Base-by-base conservation (phyloP, 2,113 vertebrate species). In the Petromus typicus region DNA sequence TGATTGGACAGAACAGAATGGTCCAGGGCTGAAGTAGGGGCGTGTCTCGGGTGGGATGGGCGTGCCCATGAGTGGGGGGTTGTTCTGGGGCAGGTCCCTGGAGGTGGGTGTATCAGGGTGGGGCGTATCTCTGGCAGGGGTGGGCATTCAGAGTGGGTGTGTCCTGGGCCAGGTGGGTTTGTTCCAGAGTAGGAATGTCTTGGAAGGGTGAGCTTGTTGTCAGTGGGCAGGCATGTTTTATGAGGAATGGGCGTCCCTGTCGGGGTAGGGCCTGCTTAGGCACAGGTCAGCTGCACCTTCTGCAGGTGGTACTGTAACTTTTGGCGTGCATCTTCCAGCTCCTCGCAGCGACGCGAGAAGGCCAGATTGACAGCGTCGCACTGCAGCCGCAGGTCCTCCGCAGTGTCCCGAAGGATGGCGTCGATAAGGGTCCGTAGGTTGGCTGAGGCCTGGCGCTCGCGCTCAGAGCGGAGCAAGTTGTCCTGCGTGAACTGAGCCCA, bases 401-500 rank as follows among this genome's bases (percentile, higher is more conserved):
- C 92, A 0, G 98, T 98, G 40, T 99, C 99, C n/a, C 95, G 98
- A 71, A 99, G 98, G 79, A 99, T 96, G 25, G 22, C 97, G 97
- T 99, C 98, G 34, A 99, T 98, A 79, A 99, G 96, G 13, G 94
- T 69, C 0, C 99, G 98, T 56, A 99, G 98, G 84, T 98, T 98
- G 75, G 78, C 76, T 0, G 99, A 99, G 2, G 98, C 98, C 96
- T 98, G 22, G 7, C 98, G 98, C 87, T 99, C 99, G 56, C 97
- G 98, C 54, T 99, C 94, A 0, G 99, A 99, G 20, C 96, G 98
- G 3, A 91, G 93, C 87, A 99, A 98, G 98, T 99, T 99, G 93
- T 99, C 99, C 7, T 98, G 98, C 2, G 98, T 99, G 96, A 99
- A 99, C 95, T 98, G 98, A 71, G 97, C 97, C 99, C 99, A 99